phyloP scores from a whole-genome alignment of 2,113 vertebrate genomes.

The Philantomba maxwellii region DNA sequence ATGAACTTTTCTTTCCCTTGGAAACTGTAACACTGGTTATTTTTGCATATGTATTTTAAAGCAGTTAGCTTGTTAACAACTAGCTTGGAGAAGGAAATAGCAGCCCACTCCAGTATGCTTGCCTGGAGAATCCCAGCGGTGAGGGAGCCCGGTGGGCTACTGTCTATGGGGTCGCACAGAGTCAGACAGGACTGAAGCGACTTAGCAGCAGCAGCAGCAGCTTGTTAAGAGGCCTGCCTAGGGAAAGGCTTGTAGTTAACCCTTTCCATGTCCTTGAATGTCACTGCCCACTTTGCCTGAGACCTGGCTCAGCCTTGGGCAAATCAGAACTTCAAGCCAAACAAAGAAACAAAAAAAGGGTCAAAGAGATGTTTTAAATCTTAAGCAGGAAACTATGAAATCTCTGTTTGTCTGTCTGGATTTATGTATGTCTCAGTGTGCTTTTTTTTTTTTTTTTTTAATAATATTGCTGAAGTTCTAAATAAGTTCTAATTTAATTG shows the following conservation, averaged over 20 bases:
- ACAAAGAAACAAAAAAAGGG: not conserved
- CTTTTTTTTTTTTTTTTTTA: fast-evolving
- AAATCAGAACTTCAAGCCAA: not conserved
- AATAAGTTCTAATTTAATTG: not conserved
- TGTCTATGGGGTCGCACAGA: too few species aligned
- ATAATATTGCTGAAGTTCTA: not conserved
- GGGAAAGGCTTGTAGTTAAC: not conserved
- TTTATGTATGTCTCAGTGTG: not conserved
- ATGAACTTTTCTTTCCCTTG: not conserved
- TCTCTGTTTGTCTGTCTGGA: not conserved
- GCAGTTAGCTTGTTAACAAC: not conserved
- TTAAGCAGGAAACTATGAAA: not conserved
- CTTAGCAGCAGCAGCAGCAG: too few species aligned
- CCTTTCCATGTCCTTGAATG: not conserved
- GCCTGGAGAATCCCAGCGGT: too few species aligned
- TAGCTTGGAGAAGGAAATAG: too few species aligned
- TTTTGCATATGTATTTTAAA: not conserved
- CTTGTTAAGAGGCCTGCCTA: not conserved
- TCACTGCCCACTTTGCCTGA: not conserved
- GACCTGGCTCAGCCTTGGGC: not conserved
- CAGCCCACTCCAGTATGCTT: too few species aligned
- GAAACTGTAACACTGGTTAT: fast-evolving
- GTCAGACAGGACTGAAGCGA: too few species aligned
- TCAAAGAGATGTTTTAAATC: not conserved
- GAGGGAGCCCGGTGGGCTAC: too few species aligned